Conservation (phyloP, 2,888 invertebrate genomes). For the Gymnoscelis rufifasciata region DNA sequence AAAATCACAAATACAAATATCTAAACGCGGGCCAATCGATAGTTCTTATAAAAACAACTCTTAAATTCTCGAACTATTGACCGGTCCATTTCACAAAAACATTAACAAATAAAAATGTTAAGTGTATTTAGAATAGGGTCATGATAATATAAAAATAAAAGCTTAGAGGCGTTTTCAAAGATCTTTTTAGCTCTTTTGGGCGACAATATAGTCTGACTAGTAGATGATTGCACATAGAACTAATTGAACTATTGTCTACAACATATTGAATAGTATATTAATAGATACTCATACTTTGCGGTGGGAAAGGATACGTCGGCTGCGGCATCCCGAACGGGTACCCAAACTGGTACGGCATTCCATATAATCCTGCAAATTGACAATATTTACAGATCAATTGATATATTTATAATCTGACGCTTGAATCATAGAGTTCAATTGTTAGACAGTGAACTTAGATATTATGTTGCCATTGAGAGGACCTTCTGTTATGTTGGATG, state of each 20-base stretch:
- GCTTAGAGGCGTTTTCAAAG: neutral
- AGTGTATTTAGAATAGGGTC: neutral
- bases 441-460: too few relatives aligned
- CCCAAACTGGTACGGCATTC: constrained; percentile 56
- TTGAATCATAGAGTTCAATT: too few relatives aligned
- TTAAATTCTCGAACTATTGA: constrained; percentile 22
- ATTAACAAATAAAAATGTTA: too few relatives aligned
- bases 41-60: constrained; percentile 17
- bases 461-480: too few relatives aligned
- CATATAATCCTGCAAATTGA: constrained; percentile 51
- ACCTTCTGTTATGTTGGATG: too few relatives aligned
- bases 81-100: constrained; percentile 16
- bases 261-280: too few relatives aligned
- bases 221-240: too few relatives aligned
- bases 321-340: constrained; percentile 58
- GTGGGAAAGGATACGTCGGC: constrained; percentile 54
- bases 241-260: too few relatives aligned
- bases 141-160: neutral
- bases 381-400: too few relatives aligned
- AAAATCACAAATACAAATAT: neutral
- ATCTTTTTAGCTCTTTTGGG: too few relatives aligned
- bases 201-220: too few relatives aligned
- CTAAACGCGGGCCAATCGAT: constrained; percentile 21
- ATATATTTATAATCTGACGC: too few relatives aligned
- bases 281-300: constrained; percentile 63